These are phyloP conservation scores for Charaxes varanes DNA, from an alignment of 1,140 invertebrate species.

Conservation along the genomic window DNA sequence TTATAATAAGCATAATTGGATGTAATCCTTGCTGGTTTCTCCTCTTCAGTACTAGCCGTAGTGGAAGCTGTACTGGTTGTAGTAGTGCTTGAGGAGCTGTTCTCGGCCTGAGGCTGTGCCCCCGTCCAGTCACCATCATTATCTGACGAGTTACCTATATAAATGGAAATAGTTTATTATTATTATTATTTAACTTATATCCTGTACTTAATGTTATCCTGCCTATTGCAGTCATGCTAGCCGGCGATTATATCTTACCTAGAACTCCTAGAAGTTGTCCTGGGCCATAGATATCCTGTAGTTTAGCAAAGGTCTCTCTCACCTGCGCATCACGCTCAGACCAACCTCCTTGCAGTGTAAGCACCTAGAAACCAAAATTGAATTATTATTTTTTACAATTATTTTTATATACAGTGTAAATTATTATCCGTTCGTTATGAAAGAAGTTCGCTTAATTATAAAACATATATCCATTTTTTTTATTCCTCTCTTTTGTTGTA, in stretches of 20 bases:
- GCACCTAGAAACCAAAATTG: conserved; percentile 68
- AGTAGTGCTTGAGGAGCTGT: conserved; percentile 15
- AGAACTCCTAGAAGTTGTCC: conserved; percentile 74
- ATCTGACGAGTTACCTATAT: too few relatives aligned
- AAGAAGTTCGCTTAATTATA: too few relatives aligned
- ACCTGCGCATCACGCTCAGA: conserved; percentile 75
- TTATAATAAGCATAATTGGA: conserved; percentile 51
- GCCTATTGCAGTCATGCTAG: too few relatives aligned
- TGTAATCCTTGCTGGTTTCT: conserved; percentile 28
- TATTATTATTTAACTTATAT: too few relatives aligned
- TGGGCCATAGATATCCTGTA: conserved; percentile 72
- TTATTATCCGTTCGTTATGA: too few relatives aligned
- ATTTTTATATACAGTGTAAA: too few relatives aligned
- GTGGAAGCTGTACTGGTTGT: conserved; percentile 20
- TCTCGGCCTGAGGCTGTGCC: conserved; percentile 35
- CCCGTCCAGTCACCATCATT: conserved; percentile 42
- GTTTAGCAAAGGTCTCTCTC: conserved; percentile 71
- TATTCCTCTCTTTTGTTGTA: too few relatives aligned
- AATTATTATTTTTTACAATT: too few relatives aligned
- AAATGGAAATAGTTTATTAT: too few relatives aligned
- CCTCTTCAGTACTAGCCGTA: conserved; percentile 27
- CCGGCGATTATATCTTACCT: too few relatives aligned
- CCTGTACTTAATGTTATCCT: too few relatives aligned
- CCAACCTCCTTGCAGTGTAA: conserved; percentile 72
- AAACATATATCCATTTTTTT: too few relatives aligned